Percentiles rank a stretch among this genome's conserved stretches.
These are phyloP conservation scores for Ruditapes philippinarum DNA, from an alignment of 1,140 invertebrate species.

Conservation along the genomic window DNA sequence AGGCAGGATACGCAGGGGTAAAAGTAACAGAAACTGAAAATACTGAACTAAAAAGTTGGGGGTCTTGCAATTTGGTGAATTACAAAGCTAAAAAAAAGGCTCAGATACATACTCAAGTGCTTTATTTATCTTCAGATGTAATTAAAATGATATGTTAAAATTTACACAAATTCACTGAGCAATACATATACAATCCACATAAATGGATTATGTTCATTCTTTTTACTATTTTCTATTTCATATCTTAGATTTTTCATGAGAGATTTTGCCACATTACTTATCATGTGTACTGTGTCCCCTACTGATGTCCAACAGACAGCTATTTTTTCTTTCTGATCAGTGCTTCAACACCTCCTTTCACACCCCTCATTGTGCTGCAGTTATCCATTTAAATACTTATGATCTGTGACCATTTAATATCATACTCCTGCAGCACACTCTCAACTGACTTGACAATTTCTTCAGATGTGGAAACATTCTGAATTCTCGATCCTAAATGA, in stretches of 20 bases:
- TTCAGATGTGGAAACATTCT: conserved; percentile 31
- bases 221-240: no score
- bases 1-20: no score
- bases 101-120: no score
- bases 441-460: conserved; percentile 29
- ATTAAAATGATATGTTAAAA: no score
- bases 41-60: no score
- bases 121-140: no score
- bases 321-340: conserved; percentile 41
- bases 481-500: conserved; percentile 37
- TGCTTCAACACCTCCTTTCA: conserved; percentile 33
- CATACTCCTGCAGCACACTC: conserved; percentile 11
- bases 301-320: conserved; percentile 46
- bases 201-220: no score
- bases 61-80: no score
- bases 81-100: no score
- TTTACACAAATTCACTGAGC: no score
- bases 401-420: conserved; percentile 41
- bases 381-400: conserved; percentile 58
- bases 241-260: background rate
- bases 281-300: conserved; percentile 57
- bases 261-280: conserved; percentile 54
- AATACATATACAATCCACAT: no score
- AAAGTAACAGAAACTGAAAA: no score
- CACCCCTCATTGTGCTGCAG: conserved; percentile 55